These are phyloP conservation scores for Henricia sp. DNA, from an alignment of 53 echinoderm and acorn worm species.

Conservation along the genomic window DNA sequence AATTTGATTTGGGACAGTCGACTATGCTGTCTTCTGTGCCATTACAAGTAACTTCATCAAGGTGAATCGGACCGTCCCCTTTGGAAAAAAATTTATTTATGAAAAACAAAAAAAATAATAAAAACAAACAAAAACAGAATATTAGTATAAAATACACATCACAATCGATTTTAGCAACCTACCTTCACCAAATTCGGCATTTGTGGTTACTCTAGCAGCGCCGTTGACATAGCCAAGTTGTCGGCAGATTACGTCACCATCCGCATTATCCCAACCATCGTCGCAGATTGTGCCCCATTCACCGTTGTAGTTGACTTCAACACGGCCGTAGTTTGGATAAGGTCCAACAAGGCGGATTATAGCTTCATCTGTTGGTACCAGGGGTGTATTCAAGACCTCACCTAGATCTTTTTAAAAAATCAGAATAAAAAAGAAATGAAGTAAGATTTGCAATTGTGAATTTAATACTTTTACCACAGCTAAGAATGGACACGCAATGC, in stretches of 20 bases:
- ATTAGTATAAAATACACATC: too few relatives aligned
- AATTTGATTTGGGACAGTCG: neutral
- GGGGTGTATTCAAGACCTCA: neutral
- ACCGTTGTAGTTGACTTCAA: neutral
- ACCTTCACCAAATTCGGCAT: constrained; percentile 24
- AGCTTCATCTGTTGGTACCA: neutral
- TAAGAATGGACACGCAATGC: too few relatives aligned
- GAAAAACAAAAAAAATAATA: too few relatives aligned
- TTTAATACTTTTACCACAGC: too few relatives aligned
- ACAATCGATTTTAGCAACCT: too few relatives aligned
- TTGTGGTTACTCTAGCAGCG: neutral
- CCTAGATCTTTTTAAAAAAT: too few relatives aligned
- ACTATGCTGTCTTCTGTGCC: constrained; percentile 9
- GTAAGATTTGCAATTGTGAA: too few relatives aligned
- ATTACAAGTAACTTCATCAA: constrained; percentile 17
- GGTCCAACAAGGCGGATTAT: neutral
- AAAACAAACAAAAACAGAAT: too few relatives aligned
- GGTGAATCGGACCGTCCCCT: constrained; percentile 23
- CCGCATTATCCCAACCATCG: neutral
- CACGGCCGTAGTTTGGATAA: neutral
- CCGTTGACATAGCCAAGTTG: constrained; percentile 20
- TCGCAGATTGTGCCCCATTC: constrained; percentile 19
- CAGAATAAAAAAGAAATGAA: too few relatives aligned
- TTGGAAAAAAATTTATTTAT: too few relatives aligned
- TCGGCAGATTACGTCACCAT: constrained; percentile 12